These are phyloP conservation scores for Troides helena DNA, from an alignment of 2,888 invertebrate species.

Conservation along the genomic window DNA sequence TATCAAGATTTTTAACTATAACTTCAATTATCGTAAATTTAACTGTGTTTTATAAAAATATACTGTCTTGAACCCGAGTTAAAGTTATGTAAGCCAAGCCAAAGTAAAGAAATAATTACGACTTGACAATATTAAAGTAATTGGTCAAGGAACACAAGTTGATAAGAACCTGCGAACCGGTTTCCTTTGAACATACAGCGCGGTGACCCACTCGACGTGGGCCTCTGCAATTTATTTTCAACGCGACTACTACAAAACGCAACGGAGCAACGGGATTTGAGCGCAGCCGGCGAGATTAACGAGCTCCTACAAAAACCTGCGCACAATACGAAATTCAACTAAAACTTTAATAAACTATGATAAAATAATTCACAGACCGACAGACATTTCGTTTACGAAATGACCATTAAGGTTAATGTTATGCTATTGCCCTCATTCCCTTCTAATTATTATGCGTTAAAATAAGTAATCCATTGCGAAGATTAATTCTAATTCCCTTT, in stretches of 20 bases:
- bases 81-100: slow-evolving; percentile 2
- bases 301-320: slow-evolving; percentile 15
- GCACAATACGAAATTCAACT: slow-evolving; percentile 10
- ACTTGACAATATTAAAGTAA: slow-evolving; percentile 18
- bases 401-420: slow-evolving; percentile 50
- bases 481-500: slow-evolving; percentile 35
- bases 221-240: slow-evolving; percentile 26
- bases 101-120: slow-evolving; percentile 22
- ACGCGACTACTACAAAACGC: slow-evolving; percentile 23
- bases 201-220: slow-evolving; percentile 7
- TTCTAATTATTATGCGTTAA: slow-evolving; percentile 53
- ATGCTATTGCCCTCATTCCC: slow-evolving; percentile 48
- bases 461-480: slow-evolving; percentile 37
- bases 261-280: slow-evolving; percentile 22
- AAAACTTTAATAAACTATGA: slow-evolving; percentile 10
- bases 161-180: slow-evolving; percentile 13
- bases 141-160: slow-evolving; percentile 20
- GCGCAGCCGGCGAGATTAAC: slow-evolving; percentile 28
- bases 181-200: slow-evolving; percentile 20
- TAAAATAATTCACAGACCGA: slow-evolving; percentile 31
- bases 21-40: too few relatives aligned
- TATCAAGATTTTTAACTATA: too few relatives aligned
- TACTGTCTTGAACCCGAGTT: background rate
- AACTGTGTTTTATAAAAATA: too few relatives aligned
- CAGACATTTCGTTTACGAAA: slow-evolving; percentile 44